Conservation (phyloP, 2,888 invertebrate species). For the Drosophila borealis region DNA sequence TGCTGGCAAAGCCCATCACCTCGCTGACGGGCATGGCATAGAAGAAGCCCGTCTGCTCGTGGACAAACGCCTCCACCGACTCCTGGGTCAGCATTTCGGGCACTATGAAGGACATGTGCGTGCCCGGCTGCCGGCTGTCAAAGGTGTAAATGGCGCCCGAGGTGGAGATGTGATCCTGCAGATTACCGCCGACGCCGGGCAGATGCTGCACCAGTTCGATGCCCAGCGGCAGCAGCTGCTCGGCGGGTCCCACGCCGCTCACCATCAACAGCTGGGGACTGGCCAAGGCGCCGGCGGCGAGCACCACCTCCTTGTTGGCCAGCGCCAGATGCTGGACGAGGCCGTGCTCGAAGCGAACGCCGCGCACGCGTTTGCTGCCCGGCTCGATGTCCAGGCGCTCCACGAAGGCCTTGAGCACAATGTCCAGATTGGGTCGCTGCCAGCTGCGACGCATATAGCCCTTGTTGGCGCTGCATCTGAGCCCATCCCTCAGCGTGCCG, state of each 20-base stretch:
- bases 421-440: conserved; percentile 90
- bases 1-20: conserved; percentile 91
- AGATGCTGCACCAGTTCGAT: conserved; percentile 89
- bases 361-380: conserved; percentile 87
- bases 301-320: conserved; percentile 91
- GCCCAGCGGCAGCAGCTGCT: conserved; percentile 87
- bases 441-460: conserved; percentile 90
- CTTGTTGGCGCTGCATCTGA: conserved; percentile 93
- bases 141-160: conserved; percentile 91
- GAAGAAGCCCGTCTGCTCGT: conserved; percentile 88
- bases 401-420: conserved; percentile 89
- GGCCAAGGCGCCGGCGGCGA: conserved; percentile 94
- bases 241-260: conserved; percentile 91
- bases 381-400: conserved; percentile 88
- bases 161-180: conserved; percentile 93
- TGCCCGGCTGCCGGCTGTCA: conserved; percentile 87
- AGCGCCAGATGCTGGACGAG: conserved; percentile 85
- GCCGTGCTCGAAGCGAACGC: conserved; percentile 87
- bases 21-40: conserved; percentile 92
- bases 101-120: conserved; percentile 89
- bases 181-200: conserved; percentile 90
- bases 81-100: conserved; percentile 88
- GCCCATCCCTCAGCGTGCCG: conserved; percentile 91
- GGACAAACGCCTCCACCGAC: conserved; percentile 88
- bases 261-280: conserved; percentile 94